A percentile compares a stretch with the other conserved stretches of the same genome.
These are phyloP conservation scores for Scopus umbretta DNA, from an alignment of 2,113 vertebrate genomes.

Conservation along the genomic window DNA sequence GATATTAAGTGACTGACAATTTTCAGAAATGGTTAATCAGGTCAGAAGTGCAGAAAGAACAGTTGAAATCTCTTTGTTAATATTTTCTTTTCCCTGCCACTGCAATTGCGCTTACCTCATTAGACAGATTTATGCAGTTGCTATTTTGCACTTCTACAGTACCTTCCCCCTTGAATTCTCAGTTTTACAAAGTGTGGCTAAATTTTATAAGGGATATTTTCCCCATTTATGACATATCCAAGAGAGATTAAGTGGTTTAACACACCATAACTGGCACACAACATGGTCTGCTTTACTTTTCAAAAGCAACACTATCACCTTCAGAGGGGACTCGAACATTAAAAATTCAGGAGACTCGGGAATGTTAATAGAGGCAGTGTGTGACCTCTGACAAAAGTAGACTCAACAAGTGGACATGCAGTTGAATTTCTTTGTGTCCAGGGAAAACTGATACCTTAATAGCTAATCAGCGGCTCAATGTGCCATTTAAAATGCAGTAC, in stretches of 20 bases:
- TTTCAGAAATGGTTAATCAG: background rate
- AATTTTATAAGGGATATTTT: background rate
- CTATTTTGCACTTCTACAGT: background rate
- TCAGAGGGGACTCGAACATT: background rate
- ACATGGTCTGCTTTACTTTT: background rate
- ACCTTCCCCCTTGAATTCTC: background rate
- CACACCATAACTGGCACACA: background rate
- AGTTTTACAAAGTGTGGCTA: background rate
- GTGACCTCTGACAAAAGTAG: background rate
- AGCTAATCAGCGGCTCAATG: background rate
- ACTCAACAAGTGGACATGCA: background rate
- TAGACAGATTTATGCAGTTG: background rate
- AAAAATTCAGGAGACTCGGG: conserved; percentile 9
- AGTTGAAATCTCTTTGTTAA: background rate
- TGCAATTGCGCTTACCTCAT: background rate
- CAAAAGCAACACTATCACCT: background rate
- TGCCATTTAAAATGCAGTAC: background rate
- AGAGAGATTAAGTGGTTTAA: background rate
- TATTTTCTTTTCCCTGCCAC: background rate
- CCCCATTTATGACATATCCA: background rate
- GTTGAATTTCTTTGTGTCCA: background rate
- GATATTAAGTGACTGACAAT: background rate
- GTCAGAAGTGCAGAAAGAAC: background rate
- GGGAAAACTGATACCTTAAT: background rate
- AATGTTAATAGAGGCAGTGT: background rate